phyloP scores from a whole-genome alignment of 2,888 invertebrate genomes.

The Rapana venosa region DNA sequence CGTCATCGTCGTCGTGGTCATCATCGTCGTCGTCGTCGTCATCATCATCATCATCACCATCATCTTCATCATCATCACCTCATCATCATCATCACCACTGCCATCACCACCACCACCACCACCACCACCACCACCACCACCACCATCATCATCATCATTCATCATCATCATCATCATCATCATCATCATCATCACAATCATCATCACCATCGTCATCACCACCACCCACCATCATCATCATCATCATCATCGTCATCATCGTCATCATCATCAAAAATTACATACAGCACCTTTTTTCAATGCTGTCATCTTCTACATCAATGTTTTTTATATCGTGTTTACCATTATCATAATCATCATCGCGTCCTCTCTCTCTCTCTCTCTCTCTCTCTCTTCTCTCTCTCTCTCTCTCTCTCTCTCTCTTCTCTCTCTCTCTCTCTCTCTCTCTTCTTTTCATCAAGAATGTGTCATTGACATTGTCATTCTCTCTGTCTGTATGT shows the following conservation, averaged over 20 bases:
- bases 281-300: too few species aligned
- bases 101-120: neutral
- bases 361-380: neutral
- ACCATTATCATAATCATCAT: neutral
- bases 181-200: neutral
- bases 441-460: too few species aligned
- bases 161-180: conserved; percentile 1
- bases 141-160: conserved; percentile 1
- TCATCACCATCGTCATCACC: neutral
- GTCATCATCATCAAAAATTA: neutral
- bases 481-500: too few species aligned
- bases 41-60: neutral
- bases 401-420: conserved; percentile 1
- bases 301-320: too few species aligned
- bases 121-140: neutral
- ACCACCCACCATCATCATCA: neutral
- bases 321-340: neutral
- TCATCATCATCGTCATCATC: neutral
- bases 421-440: neutral
- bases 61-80: neutral
- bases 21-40: neutral
- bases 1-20: neutral
- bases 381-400: neutral
- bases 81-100: neutral
- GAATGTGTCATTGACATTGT: too few species aligned